Conservation (phyloP, 2,888 invertebrate species). For the Glaucopsyche alexis region DNA sequence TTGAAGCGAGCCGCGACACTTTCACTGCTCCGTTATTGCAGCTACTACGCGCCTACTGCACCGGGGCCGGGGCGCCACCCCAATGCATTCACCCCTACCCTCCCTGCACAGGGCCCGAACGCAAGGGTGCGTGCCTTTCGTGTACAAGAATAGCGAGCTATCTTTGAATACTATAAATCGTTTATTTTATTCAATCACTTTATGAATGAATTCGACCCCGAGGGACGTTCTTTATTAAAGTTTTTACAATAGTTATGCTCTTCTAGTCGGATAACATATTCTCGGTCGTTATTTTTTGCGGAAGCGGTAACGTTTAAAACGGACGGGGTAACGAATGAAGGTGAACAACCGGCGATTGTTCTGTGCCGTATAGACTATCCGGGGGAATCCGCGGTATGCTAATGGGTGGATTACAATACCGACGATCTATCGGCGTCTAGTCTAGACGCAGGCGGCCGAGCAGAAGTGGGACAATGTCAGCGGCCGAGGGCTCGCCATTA, state of each 20-base stretch:
- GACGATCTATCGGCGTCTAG: constrained; percentile 59
- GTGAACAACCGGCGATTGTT: constrained; percentile 39
- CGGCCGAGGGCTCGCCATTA: constrained; percentile 73
- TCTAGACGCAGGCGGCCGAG: constrained; percentile 65
- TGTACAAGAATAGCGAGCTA: constrained; percentile 61
- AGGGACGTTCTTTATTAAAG: constrained; percentile 5
- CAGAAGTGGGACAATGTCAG: constrained; percentile 72
- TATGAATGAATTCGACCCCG: constrained; percentile 14
- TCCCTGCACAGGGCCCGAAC: constrained; percentile 61
- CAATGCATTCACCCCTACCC: constrained; percentile 72
- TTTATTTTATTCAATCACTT: constrained; percentile 33
- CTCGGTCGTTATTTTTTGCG: constrained; percentile 23
- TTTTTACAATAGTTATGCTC: not conserved
- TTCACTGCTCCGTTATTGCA: constrained; percentile 80
- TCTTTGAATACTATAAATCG: constrained; percentile 39
- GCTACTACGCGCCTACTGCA: constrained; percentile 77
- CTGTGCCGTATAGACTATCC: constrained; percentile 31
- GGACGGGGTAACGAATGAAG: constrained; percentile 32
- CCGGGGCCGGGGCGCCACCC: constrained; percentile 62
- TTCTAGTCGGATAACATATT: not conserved
- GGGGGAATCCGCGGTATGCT: constrained; percentile 41
- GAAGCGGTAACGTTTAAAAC: not conserved
- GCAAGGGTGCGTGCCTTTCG: constrained; percentile 64
- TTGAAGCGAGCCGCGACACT: constrained; percentile 78
- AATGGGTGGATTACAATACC: constrained; percentile 50